phyloP scores from a whole-genome alignment of 2,888 invertebrate species.

The Sphaeridia pumilis region DNA sequence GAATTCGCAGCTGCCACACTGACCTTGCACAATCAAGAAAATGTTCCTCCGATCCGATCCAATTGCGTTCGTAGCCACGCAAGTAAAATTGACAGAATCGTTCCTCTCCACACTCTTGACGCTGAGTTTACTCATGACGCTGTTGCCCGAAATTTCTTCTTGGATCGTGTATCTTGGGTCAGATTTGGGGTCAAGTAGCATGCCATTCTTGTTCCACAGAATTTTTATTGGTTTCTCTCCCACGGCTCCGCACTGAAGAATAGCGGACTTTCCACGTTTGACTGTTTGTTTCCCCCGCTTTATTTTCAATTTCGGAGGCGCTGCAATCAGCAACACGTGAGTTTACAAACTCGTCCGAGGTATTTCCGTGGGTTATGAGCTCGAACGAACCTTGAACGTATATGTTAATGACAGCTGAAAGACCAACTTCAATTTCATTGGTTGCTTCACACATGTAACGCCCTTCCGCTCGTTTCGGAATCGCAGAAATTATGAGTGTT shows the following conservation, averaged over 20 bases:
- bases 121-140: conserved; percentile 75
- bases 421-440: conserved; percentile 87
- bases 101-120: conserved; percentile 78
- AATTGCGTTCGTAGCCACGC: conserved; percentile 85
- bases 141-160: conserved; percentile 75
- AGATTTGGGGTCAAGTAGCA: conserved; percentile 75
- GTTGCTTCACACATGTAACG: conserved; percentile 92
- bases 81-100: conserved; percentile 80
- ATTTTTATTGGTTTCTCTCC: conserved; percentile 88
- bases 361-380: not conserved
- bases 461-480: conserved; percentile 76
- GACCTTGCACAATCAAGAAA: conserved; percentile 84
- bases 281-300: conserved; percentile 85
- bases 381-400: conserved; percentile 69
- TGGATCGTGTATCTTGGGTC: conserved; percentile 49
- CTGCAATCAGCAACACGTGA: conserved; percentile 41
- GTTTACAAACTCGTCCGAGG: not conserved
- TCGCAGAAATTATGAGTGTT: conserved; percentile 75
- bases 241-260: conserved; percentile 63
- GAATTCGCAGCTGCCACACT: no score
- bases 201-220: conserved; percentile 89
- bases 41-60: conserved; percentile 91
- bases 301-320: conserved; percentile 85
- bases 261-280: conserved; percentile 77
- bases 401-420: conserved; percentile 85